Percentiles rank a stretch among this genome's conserved stretches.
phyloP scores from a whole-genome alignment of 2,113 vertebrate genomes.

The Plectropomus leopardus region DNA sequence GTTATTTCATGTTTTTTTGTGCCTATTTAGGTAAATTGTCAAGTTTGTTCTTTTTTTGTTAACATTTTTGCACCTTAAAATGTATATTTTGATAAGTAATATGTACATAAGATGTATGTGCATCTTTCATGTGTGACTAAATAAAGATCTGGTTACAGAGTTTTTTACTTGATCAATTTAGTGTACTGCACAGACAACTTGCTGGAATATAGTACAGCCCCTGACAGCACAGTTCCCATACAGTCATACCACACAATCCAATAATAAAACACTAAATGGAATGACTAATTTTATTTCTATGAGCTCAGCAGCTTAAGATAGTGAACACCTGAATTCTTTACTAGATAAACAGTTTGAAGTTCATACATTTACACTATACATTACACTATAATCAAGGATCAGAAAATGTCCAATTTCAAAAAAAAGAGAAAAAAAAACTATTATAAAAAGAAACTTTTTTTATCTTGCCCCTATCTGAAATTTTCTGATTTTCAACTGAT shows the following conservation, averaged over 20 bases:
- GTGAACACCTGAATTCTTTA: not conserved
- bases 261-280: not conserved
- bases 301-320: not conserved
- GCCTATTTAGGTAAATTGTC: not conserved
- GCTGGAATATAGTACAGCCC: not conserved
- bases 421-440: not conserved
- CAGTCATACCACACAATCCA: not conserved
- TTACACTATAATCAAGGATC: too few species aligned
- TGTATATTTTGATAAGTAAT: not conserved
- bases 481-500: too few species aligned
- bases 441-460: not conserved
- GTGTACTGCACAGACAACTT: not conserved
- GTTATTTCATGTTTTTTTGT: not conserved
- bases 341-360: not conserved
- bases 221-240: not conserved
- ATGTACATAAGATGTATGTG: not conserved
- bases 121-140: not conserved
- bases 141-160: not conserved
- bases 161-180: not conserved
- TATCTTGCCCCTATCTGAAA: too few species aligned
- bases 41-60: not conserved
- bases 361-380: too few species aligned
- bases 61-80: not conserved
- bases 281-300: too few species aligned
- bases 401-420: not conserved